phyloP scores from a whole-genome alignment of 30 jellyfish, hydroid and myxozoan species.

The Aurelia sp. region DNA sequence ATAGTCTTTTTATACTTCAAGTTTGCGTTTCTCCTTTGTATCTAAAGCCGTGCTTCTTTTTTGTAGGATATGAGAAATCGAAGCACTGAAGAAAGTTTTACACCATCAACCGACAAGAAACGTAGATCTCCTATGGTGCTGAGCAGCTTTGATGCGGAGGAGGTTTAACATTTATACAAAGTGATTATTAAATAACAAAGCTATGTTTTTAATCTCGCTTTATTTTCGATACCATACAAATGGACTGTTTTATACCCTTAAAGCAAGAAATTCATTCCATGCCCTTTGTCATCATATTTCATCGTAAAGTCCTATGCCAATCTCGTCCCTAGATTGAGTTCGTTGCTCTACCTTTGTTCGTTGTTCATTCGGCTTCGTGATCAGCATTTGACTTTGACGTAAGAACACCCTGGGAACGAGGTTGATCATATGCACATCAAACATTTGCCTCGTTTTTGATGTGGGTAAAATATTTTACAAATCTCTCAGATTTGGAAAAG shows the following conservation, averaged over 20 bases:
- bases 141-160: neutral
- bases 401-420: no score
- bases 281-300: neutral
- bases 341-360: no score
- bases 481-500: no score
- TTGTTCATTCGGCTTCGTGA: no score
- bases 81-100: conserved; percentile 62
- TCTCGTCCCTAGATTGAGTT: no score
- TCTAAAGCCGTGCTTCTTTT: neutral
- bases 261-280: neutral
- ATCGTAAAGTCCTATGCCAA: no score
- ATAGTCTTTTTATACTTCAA: no score
- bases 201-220: neutral
- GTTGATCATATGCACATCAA: no score
- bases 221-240: neutral
- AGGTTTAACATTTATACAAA: neutral
- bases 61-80: conserved; percentile 70
- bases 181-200: neutral
- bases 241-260: neutral
- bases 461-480: no score
- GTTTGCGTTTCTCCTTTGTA: no score
- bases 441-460: no score
- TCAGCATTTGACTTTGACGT: no score
- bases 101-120: conserved; percentile 40
- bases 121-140: conserved; percentile 22